Evolutionary conservation across 2,888 invertebrate genomes (phyloP).

Genomic region (Argynnis bischoffii): DNA sequence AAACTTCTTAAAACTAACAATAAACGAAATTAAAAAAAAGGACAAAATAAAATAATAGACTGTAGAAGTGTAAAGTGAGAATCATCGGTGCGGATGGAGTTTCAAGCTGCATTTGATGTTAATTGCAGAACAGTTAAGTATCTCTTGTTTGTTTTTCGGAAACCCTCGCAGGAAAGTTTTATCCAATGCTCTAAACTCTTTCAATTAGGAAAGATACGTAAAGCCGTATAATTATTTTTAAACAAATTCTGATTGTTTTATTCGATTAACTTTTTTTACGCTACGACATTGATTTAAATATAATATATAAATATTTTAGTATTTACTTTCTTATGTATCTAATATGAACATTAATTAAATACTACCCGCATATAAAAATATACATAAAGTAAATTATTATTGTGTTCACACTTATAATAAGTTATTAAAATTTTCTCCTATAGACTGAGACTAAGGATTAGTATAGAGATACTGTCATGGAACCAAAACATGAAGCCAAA

Average conservation of each 20-base stretch:
- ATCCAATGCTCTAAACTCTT: slow-evolving; percentile 31
- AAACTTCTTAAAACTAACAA: no score
- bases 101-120: slow-evolving; percentile 48
- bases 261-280: neutral
- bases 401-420: no score
- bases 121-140: slow-evolving; percentile 50
- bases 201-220: slow-evolving; percentile 35
- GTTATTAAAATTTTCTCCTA: no score
- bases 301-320: neutral
- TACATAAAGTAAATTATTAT: no score
- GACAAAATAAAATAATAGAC: slow-evolving; percentile 12
- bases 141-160: slow-evolving; percentile 47
- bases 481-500: no score
- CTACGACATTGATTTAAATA: no score
- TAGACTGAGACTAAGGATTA: no score
- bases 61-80: slow-evolving; percentile 21
- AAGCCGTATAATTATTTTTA: slow-evolving; percentile 6
- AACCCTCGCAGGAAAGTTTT: slow-evolving; percentile 39
- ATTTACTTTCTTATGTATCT: no score
- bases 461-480: no score
- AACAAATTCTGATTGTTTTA: neutral
- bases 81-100: slow-evolving; percentile 31
- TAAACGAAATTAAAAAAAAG: neutral
- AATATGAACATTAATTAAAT: no score
- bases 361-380: no score